Evolutionary conservation across 2,797 vertebrate species (phyloP).

Genomic region (Falco biarmicus): DNA sequence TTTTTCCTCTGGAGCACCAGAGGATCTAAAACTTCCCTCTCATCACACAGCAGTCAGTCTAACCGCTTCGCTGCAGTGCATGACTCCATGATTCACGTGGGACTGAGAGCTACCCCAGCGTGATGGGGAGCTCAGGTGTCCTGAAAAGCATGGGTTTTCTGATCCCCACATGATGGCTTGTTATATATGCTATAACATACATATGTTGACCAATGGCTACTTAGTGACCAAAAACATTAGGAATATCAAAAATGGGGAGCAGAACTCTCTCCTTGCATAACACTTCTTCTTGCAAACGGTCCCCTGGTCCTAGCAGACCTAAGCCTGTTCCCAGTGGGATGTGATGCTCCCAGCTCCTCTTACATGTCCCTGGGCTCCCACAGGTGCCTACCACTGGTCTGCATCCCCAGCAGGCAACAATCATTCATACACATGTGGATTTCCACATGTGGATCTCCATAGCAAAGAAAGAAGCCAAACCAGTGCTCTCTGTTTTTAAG

Average conservation of each 20-base stretch:
- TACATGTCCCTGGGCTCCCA: rapidly evolving
- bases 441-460: background rate
- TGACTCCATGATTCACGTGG: background rate
- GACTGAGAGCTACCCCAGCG: background rate
- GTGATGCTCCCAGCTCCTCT: background rate
- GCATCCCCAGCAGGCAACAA: background rate
- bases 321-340: background rate
- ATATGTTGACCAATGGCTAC: background rate
- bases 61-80: rapidly evolving
- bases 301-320: background rate
- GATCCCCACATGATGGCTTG: background rate
- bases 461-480: background rate
- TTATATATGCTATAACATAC: background rate
- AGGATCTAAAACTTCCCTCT: background rate
- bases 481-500: background rate
- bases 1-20: background rate
- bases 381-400: background rate
- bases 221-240: background rate
- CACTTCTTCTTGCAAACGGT: background rate
- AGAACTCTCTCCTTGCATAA: background rate
- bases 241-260: background rate
- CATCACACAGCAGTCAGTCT: background rate
- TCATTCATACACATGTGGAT: background rate
- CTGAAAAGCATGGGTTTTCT: rapidly evolving
- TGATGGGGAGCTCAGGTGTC: background rate